Evolutionary conservation across 2,797 vertebrate genomes (phyloP), one percentile per base, ranked within the genome.

Genomic region (Ciconia nigra): DNA sequence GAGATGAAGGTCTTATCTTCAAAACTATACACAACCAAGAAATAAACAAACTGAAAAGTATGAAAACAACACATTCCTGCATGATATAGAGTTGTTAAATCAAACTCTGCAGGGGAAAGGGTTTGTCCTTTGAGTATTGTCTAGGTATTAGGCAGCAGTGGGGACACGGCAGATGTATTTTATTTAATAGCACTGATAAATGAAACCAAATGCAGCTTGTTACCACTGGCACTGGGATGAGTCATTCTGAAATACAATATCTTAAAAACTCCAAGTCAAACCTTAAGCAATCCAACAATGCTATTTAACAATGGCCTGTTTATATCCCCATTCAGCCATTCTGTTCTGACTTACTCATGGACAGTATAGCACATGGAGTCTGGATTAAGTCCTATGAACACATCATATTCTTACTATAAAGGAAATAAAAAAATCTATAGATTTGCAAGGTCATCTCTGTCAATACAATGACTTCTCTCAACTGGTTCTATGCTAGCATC

Each of bases 201-300:
- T 90, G 52, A 95, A 96, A 87, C 86, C 92, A 96, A 93, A 96
- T 95, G 79, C 58, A 76, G 28, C 20, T 87, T 85, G 39, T 81
- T 86, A 83, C 82, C 51, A 86, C 67, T 83, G 46, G 71, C 25
- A 33, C 42, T 87, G 57, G 41, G 37, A 54, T 92, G 92, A 96
- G 52, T 96, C 81, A 94, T 93, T 87, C 66, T 76, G 71, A 89
- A 95, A 91, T 41, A 95, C 51, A 94, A 61, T 83, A 89, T 95
- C 29, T 74, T 90, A 92, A 93, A n/a, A 83, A 83, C 21, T 76
- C 83, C 90, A 92, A 92, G 88, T 85, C 49, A 83, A 95, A 89
- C 66, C 63, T 90, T 89, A 83, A 89, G 88, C 70, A 94, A 95
- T 51, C n/a, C 55, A 92, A n/a, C 44, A 95, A 37, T 72, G 41